Conservation (phyloP, 37 sponge, comb jelly and placozoan genomes). For the Spongilla lacustris region DNA sequence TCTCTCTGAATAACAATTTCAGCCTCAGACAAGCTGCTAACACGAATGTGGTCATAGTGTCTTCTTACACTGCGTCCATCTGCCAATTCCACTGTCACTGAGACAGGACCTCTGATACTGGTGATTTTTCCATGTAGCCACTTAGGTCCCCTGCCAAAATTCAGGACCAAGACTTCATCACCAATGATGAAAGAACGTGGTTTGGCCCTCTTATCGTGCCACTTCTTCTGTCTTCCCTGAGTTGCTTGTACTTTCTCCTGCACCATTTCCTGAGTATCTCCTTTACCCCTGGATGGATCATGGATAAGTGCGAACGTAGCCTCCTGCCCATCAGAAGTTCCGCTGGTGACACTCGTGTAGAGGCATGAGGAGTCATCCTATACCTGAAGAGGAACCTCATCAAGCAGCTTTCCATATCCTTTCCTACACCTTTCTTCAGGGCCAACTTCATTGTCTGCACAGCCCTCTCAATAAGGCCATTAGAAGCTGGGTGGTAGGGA, state of each 20-base stretch:
- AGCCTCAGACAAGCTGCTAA: background rate
- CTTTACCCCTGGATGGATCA: background rate
- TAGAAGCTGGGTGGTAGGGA: constrained; percentile 23
- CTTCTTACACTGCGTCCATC: constrained; percentile 14
- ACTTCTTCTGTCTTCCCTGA: constrained; percentile 11
- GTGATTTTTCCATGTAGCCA: constrained; percentile 23
- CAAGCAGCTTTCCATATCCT: background rate
- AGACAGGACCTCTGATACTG: background rate
- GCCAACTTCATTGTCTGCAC: constrained; percentile 34
- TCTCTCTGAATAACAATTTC: background rate
- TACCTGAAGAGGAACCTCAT: constrained; percentile 25
- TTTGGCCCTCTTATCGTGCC: constrained; percentile 8
- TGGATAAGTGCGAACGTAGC: constrained; percentile 13
- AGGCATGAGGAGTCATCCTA: constrained; percentile 18
- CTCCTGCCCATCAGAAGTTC: constrained; percentile 18
- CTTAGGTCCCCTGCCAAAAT: constrained; percentile 7
- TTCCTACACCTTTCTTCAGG: background rate
- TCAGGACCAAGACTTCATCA: constrained; percentile 15
- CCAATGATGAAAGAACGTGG: constrained; percentile 7
- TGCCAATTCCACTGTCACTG: background rate
- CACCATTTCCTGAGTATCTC: background rate
- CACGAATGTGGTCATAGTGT: constrained; percentile 25
- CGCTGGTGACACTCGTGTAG: constrained; percentile 16
- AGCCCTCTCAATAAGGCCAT: constrained; percentile 19
- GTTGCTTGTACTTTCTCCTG: background rate